Conservation (phyloP, 2,113 vertebrate species). For the Deroptyus accipitrinus region DNA sequence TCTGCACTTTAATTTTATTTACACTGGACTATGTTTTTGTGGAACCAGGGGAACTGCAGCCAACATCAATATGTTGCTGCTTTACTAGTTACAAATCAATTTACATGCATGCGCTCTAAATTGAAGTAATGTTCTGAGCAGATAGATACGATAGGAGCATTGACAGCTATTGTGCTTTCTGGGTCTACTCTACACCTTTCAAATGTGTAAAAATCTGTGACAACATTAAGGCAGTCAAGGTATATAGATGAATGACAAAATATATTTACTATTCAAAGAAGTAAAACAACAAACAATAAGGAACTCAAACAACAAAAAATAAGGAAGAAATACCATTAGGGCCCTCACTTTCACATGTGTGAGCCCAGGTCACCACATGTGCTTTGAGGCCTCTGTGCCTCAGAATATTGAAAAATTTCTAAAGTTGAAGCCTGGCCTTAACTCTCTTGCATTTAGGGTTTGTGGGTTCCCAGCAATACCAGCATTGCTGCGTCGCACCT, state of each 20-base stretch:
- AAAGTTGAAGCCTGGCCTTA: constrained; percentile 8
- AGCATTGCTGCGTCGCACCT: background rate
- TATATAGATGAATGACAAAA: constrained; percentile 77
- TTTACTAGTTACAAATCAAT: constrained; percentile 44
- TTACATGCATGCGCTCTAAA: constrained; percentile 59
- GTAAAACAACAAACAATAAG: constrained; percentile 73
- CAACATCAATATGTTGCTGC: constrained; percentile 26
- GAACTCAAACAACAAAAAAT: constrained; percentile 74
- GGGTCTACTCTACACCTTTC: constrained; percentile 71
- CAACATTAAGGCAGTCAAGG: constrained; percentile 82
- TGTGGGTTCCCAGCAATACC: constrained; percentile 29
- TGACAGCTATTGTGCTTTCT: constrained; percentile 73
- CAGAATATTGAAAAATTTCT: constrained; percentile 2
- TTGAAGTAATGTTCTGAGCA: constrained; percentile 29
- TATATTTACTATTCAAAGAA: constrained; percentile 73
- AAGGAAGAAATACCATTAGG: constrained; percentile 68
- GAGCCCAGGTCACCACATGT: background rate
- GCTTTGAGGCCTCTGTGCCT: background rate
- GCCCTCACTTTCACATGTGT: background rate
- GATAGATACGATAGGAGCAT: constrained; percentile 6
- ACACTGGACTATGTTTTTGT: constrained; percentile 43
- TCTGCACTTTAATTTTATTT: constrained; percentile 55
- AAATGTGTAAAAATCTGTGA: constrained; percentile 72
- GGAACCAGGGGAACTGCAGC: constrained; percentile 54
- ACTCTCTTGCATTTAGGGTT: background rate